These are phyloP conservation scores for Buceros bicornis DNA, from an alignment of 2,797 vertebrate genomes.

Conservation along the genomic window DNA sequence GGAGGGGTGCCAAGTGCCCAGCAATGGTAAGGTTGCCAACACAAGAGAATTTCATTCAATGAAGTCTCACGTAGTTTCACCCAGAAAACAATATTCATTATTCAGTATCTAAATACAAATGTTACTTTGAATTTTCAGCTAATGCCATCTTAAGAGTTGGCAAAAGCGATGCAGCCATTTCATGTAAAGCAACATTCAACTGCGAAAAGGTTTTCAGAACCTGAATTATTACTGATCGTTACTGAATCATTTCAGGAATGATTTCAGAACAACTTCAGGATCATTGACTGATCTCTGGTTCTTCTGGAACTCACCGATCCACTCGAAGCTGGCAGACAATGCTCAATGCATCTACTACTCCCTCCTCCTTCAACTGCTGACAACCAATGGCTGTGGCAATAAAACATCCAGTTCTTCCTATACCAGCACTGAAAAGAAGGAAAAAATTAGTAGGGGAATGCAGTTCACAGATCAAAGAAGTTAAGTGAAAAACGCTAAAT, in stretches of 20 bases:
- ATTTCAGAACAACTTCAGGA: neutral
- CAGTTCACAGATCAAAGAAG: neutral
- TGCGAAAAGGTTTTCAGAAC: neutral
- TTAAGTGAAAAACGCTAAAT: neutral
- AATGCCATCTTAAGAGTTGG: neutral
- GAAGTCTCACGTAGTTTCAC: neutral
- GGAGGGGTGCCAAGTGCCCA: neutral
- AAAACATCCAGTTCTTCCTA: slow-evolving; percentile 97
- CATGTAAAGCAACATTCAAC: neutral
- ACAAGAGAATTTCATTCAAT: neutral
- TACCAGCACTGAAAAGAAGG: slow-evolving; percentile 89
- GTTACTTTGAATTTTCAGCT: neutral
- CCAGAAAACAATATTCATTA: neutral
- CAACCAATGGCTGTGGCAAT: slow-evolving; percentile 94
- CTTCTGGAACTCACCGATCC: slow-evolving; percentile 86
- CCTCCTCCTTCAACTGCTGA: slow-evolving; percentile 89
- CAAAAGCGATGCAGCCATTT: neutral
- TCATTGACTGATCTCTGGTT: neutral
- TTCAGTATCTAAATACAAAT: neutral
- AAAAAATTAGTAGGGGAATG: neutral
- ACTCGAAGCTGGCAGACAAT: slow-evolving; percentile 92
- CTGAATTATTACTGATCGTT: neutral
- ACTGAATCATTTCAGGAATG: neutral
- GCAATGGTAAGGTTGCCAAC: neutral
- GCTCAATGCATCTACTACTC: slow-evolving; percentile 87